Percentiles rank a stretch among this genome's conserved stretches.
These are phyloP conservation scores for Chinchilla lanigera DNA, from an alignment of 2,113 vertebrate species.

Conservation along the genomic window DNA sequence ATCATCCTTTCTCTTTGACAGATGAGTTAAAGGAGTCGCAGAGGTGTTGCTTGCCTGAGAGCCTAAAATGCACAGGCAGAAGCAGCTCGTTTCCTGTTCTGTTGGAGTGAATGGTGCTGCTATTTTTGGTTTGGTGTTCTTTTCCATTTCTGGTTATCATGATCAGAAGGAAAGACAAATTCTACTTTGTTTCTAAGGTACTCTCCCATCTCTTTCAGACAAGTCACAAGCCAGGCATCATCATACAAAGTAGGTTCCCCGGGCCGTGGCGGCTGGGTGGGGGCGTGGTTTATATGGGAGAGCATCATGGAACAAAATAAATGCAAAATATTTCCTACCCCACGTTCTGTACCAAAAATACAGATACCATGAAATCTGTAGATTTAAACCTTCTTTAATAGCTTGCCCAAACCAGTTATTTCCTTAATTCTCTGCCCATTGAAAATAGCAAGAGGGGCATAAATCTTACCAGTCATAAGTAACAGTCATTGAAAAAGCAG, in stretches of 20 bases:
- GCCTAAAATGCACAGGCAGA: conserved; percentile 60
- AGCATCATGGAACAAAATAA: neutral
- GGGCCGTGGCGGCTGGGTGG: neutral
- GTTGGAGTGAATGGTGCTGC: conserved; percentile 70
- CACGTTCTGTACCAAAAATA: neutral
- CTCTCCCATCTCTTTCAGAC: conserved; percentile 54
- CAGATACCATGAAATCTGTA: neutral
- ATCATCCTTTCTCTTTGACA: conserved; percentile 56
- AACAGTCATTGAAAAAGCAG: conserved; percentile 29
- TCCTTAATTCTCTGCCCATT: conserved; percentile 28
- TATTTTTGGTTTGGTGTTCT: conserved; percentile 76
- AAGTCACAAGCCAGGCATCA: neutral
- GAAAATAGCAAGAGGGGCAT: conserved; percentile 19
- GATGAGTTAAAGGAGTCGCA: conserved; percentile 59
- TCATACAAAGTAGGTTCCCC: neutral
- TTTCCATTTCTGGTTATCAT: conserved; percentile 78
- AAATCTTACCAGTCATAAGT: conserved; percentile 2
- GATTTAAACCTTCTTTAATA: conserved; percentile 20
- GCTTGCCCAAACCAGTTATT: conserved; percentile 50
- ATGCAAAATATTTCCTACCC: neutral
- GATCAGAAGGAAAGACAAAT: conserved; percentile 64
- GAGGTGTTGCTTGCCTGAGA: conserved; percentile 69
- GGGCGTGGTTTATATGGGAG: neutral
- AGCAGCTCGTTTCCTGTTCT: conserved; percentile 64
- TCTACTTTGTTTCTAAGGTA: conserved; percentile 64